Conservation (phyloP, 2,797 vertebrate species). For the Smutsia gigantea region DNA sequence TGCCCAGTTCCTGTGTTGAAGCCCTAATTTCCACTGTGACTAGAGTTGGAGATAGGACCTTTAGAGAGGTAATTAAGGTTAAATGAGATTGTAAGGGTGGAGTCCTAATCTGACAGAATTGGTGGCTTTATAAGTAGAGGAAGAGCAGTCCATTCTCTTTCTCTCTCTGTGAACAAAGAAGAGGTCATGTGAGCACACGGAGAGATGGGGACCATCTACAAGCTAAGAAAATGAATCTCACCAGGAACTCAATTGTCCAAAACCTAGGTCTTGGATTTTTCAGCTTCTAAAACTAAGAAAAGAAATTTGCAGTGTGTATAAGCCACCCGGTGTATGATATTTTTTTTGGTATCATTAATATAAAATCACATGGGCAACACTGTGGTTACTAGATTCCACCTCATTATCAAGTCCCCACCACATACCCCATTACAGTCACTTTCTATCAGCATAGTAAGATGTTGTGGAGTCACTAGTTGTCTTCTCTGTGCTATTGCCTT, state of each 20-base stretch:
- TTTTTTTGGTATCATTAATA: too few species aligned
- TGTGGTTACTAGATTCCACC: too few species aligned
- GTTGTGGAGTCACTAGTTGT: too few species aligned
- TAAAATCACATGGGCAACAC: too few species aligned
- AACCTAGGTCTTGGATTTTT: not conserved
- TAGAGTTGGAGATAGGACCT: not conserved
- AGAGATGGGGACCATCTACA: not conserved
- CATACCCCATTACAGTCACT: too few species aligned
- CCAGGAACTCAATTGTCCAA: not conserved
- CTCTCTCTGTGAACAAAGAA: not conserved
- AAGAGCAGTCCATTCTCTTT: not conserved
- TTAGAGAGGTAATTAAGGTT: not conserved
- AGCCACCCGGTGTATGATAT: not conserved
- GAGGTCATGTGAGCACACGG: not conserved
- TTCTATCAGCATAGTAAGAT: too few species aligned
- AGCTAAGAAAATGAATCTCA: not conserved
- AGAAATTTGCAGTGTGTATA: not conserved
- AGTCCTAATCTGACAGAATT: not conserved
- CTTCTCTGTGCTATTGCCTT: too few species aligned
- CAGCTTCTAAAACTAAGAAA: not conserved
- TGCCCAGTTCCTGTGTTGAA: not conserved
- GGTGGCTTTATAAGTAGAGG: not conserved
- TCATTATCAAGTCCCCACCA: too few species aligned
- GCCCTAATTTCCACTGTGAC: not conserved
- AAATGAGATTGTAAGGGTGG: not conserved